Percentiles rank a stretch among this genome's conserved stretches.
phyloP scores from a whole-genome alignment of 2,113 vertebrate genomes.

The Sigmodon hispidus region DNA sequence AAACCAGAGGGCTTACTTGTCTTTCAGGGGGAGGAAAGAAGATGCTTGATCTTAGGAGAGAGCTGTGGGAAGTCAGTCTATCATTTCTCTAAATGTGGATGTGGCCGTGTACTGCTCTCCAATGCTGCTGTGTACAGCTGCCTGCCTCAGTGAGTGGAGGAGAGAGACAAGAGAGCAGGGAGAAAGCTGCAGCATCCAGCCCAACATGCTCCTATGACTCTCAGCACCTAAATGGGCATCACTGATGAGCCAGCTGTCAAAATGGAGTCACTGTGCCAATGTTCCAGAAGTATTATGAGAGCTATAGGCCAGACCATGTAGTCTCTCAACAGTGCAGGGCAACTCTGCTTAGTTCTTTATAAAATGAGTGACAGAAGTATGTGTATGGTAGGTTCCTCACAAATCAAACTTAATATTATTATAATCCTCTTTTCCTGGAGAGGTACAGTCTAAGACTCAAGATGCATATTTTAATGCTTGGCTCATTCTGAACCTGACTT shows the following conservation, averaged over 20 bases:
- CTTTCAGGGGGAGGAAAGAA: neutral
- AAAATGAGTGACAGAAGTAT: neutral
- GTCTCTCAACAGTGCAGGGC: neutral
- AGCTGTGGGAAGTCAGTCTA: fast-evolving
- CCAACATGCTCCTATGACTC: neutral
- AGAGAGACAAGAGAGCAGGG: neutral
- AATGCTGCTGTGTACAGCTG: neutral
- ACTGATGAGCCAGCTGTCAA: neutral
- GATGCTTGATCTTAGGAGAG: neutral
- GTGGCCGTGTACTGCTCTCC: neutral
- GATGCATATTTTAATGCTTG: neutral
- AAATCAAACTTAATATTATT: neutral
- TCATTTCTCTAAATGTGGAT: fast-evolving
- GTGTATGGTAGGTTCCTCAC: neutral
- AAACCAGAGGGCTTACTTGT: neutral
- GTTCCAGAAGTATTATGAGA: neutral
- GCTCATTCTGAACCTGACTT: neutral
- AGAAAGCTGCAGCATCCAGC: fast-evolving
- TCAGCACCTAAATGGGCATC: fast-evolving
- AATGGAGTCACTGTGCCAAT: fast-evolving
- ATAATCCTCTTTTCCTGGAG: neutral
- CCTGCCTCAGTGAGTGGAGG: neutral
- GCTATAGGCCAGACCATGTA: neutral
- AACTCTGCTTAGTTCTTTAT: neutral
- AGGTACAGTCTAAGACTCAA: neutral